Evolutionary conservation across 2,888 invertebrate genomes (phyloP), one percentile per base, ranked within the genome.

Genomic region (Tholera decimalis): DNA sequence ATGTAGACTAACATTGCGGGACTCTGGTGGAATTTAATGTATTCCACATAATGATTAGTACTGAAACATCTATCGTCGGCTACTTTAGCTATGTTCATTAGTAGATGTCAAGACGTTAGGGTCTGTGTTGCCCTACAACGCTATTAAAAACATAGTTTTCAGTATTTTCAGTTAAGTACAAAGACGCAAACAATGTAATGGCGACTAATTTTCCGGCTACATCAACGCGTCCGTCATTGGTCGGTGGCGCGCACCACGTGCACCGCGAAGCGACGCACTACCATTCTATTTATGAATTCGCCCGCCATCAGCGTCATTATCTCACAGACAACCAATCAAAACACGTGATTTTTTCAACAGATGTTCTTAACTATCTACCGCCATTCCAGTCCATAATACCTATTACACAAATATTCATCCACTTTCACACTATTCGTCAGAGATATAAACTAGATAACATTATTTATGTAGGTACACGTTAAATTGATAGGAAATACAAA

Each of bases 261-360:
- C 46, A 39, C 60, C 22, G 66, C 82, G 79, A 79, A 79, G 84
- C 82, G 81, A 76, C 82, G 83, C 78, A 54, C 47, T 39, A 68
- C 77, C 68, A 77, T 70, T 66, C 72, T 67, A 76, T 79, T 67
- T 74, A 77, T 71, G 73, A 80, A 76, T 71, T 65, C 76, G 73
- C 57, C 69, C 66, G 60, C 65, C 75, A 74, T 78, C 68, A 76
- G 57, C 69, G 63, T 82, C 66, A 84, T 83, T 85, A 87, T 85
- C 85, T 78, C 61, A 35, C 24, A 46, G 68, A 71, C 73, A 24
- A 78, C 88, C 88, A 89, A 88, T 88, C 83, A 86, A 55, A 82
- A 72, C 58, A 33, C 68, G 26, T 53, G 41, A 50, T 63, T 77
- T 75, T 71, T 74, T 79, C 64, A 28, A 35, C 51, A 39, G 30